Base-by-base conservation (phyloP, 37 sponge, comb jelly and placozoan genomes). In the Agelas oroides region DNA sequence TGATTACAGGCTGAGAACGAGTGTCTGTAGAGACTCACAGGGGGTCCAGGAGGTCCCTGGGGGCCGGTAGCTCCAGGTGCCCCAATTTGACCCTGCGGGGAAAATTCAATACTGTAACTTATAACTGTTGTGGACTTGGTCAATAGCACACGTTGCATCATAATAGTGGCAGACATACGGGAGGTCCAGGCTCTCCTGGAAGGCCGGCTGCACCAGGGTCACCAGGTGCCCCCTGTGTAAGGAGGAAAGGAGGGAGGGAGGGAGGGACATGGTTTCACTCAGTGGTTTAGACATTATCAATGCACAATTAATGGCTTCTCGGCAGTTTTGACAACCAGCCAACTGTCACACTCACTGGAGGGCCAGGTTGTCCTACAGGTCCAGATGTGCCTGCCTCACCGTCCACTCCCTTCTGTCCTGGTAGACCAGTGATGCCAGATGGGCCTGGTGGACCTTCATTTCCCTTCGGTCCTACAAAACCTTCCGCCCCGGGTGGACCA, bases 121-220 rank as follows among this genome's bases (percentile, higher is more conserved):
- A n/a, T n/a, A n/a, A n/a, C n/a, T n/a, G n/a, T n/a, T n/a, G n/a
- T n/a, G n/a, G n/a, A n/a, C n/a, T n/a, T n/a, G n/a, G n/a, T n/a
- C n/a, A n/a, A n/a, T n/a, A n/a, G n/a, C n/a, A n/a, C n/a, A n/a
- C n/a, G n/a, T n/a, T n/a, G n/a, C n/a, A n/a, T n/a, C n/a, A n/a
- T n/a, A n/a, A n/a, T n/a, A n/a, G n/a, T n/a, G n/a, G n/a, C n/a
- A n/a, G 46, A 35, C 78, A 68, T 70, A 76, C 78, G 16, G 86
- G 77, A 27, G 91, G 73, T 54, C 91, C 91, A 68, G 80, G 68
- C 66, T 85, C 86, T 71, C 91, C 91, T 15, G 81, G 79, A 36
- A 85, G 53, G 15, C 91, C 91, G 60, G 71, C 77, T 52, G 78
- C 88, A 36, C 93, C 93, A 23, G 83, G 79, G 40, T 83, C 82